A percentile compares a stretch with the other conserved stretches of the same genome.
These are phyloP conservation scores for Dipodomys spectabilis DNA, from an alignment of 2,113 vertebrate species.

Conservation along the genomic window DNA sequence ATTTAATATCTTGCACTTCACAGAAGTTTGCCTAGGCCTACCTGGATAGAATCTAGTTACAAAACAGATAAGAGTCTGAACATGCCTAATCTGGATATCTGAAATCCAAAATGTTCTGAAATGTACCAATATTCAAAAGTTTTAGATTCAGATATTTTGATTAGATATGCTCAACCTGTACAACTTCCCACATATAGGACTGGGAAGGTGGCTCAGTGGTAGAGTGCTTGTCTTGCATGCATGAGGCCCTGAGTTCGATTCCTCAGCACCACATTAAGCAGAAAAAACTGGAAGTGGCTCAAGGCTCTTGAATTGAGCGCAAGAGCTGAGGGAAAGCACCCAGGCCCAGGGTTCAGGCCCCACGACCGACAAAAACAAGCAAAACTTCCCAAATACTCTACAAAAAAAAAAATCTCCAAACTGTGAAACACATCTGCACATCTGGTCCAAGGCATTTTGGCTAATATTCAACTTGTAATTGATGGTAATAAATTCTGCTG, in stretches of 20 bases:
- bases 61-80: not conserved
- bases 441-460: not conserved
- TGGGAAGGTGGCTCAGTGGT: too few species aligned
- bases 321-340: too few species aligned
- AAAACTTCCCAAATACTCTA: not conserved
- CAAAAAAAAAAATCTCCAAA: not conserved
- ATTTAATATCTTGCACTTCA: not conserved
- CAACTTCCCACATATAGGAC: not conserved
- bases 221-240: too few species aligned
- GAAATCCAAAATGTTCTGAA: not conserved
- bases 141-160: not conserved
- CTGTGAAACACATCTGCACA: not conserved
- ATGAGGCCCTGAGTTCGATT: too few species aligned
- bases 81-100: not conserved
- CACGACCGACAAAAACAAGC: too few species aligned
- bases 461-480: not conserved
- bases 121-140: not conserved
- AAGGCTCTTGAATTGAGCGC: too few species aligned
- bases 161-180: not conserved
- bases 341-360: too few species aligned
- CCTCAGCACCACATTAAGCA: too few species aligned
- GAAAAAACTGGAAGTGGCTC: too few species aligned
- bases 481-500: not conserved
- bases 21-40: not conserved
- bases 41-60: not conserved